Base-by-base conservation (phyloP, 2,888 invertebrate genomes). In the Deilephila elpenor region DNA sequence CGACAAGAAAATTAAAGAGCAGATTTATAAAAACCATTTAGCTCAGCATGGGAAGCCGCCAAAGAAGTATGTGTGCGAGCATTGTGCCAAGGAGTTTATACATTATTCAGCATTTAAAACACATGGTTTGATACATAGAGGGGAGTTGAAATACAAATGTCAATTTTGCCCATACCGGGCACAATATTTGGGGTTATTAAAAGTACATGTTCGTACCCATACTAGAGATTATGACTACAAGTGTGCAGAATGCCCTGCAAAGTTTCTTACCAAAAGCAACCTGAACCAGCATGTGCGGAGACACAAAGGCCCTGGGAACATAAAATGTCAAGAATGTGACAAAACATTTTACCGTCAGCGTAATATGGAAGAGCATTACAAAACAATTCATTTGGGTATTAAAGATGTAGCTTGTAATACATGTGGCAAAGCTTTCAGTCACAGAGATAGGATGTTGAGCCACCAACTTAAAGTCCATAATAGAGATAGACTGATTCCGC, bases 141-240 rank as follows among this genome's bases (percentile, higher is more conserved):
- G 77, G 44, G 85, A 83, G 62, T 79, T 86, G 29, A 85, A 86
- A 75, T 86, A 76, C 73, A 83, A 86, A 79, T 88, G 88, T 73
- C 80, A 83, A 44, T 85, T 83, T 74, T 88, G 88, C 73, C 88
- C 88, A 0, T 88, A 88, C 60, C 77, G 80, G 70, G 87, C 86
- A 0, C 79, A 85, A 32, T 85, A 86, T 74, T 75, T 83, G 60
- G 86, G 77, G 0, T 74, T 87, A 5, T 76, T 88, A 3, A 87
- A 84, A 76, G 77, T 85, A 1, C 88, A 88, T 77, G 83, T 88
- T 7, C 78, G 83, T 37, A 86, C 86, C 2, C 88, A 88, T 74
- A 87, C 84, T 0, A 81, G 82, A 32, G 86, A 87, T 59, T 88
- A 88, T 34, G 80, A 83, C 59, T 87, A 88, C 61, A 82, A 84